phyloP scores from a whole-genome alignment of 2,888 invertebrate species.

The Eretmocerus hayati region DNA sequence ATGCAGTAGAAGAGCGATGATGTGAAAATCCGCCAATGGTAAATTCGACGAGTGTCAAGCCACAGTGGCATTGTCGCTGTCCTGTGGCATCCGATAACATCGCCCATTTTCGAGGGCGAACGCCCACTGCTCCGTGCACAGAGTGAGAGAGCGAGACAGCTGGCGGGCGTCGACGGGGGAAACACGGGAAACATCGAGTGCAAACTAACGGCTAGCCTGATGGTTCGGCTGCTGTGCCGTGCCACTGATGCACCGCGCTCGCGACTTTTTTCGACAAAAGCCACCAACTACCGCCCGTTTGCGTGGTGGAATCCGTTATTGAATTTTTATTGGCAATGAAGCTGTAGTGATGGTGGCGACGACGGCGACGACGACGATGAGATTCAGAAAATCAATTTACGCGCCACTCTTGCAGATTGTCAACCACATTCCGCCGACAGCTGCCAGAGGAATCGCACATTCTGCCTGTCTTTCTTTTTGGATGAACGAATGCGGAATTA shows the following conservation, averaged over 20 bases:
- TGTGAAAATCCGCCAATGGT: constrained; percentile 18
- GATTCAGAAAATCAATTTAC: no score
- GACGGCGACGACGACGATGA: background rate
- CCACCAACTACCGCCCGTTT: constrained; percentile 19
- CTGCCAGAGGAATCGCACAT: no score
- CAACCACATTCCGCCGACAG: no score
- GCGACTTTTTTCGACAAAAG: constrained; percentile 32
- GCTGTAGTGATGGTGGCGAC: constrained; percentile 2
- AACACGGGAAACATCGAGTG: no score
- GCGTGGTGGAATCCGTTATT: constrained; percentile 33
- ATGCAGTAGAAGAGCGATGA: constrained; percentile 5
- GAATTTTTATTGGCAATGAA: constrained; percentile 39
- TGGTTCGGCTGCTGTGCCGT: no score
- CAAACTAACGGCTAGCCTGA: no score
- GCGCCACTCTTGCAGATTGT: no score
- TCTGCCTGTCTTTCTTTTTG: no score
- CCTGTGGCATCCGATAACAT: constrained; percentile 29
- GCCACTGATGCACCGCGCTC: background rate
- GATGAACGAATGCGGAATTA: no score
- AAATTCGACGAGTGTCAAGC: constrained; percentile 26
- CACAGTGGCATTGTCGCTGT: constrained; percentile 24
- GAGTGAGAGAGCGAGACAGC: constrained; percentile 2
- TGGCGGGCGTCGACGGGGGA: constrained; percentile 5
- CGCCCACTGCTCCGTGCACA: background rate
- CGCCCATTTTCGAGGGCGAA: constrained; percentile 34